Evolutionary conservation across 1,140 invertebrate genomes (phyloP).

Genomic region (Sycobia sp.): DNA sequence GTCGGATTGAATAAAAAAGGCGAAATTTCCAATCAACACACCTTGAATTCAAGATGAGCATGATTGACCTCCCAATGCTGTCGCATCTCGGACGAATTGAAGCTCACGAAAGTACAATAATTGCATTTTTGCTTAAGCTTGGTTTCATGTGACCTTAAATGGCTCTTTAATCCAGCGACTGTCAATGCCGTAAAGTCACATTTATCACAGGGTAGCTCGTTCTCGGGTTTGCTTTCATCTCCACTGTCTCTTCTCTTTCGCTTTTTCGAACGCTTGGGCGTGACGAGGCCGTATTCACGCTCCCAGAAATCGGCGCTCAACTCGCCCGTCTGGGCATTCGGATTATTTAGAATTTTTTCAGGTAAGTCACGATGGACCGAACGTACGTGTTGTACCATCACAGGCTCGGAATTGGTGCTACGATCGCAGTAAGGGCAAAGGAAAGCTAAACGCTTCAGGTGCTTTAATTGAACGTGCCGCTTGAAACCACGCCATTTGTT

Average conservation of each 20-base stretch:
- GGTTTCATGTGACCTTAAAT: conserved; percentile 47
- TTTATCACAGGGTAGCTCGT: conserved; percentile 40
- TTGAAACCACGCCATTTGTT: conserved; percentile 51
- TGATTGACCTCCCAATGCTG: conserved; percentile 54
- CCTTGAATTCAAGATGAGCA: conserved; percentile 34
- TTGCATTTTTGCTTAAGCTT: conserved; percentile 43
- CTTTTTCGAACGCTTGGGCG: conserved; percentile 29
- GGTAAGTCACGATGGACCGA: conserved; percentile 43
- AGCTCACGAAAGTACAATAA: conserved; percentile 47
- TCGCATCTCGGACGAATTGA: conserved; percentile 42
- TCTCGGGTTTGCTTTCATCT: not conserved
- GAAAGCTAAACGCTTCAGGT: conserved; percentile 52
- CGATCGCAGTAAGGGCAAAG: conserved; percentile 56
- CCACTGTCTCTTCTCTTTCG: conserved; percentile 38
- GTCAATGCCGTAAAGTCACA: conserved; percentile 51
- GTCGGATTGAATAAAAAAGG: too few relatives aligned
- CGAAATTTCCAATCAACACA: not conserved
- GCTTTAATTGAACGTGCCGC: conserved; percentile 52
- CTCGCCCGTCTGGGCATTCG: conserved; percentile 44
- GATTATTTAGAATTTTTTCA: conserved; percentile 39
- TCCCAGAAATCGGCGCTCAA: conserved; percentile 55
- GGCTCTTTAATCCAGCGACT: conserved; percentile 46
- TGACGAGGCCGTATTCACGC: conserved; percentile 51
- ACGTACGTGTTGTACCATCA: conserved; percentile 51
- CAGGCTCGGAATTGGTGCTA: conserved; percentile 45